Evolutionary conservation across 1,140 invertebrate species (phyloP), one percentile per base, ranked within the genome.

Genomic region (Aphaenogaster floridana): DNA sequence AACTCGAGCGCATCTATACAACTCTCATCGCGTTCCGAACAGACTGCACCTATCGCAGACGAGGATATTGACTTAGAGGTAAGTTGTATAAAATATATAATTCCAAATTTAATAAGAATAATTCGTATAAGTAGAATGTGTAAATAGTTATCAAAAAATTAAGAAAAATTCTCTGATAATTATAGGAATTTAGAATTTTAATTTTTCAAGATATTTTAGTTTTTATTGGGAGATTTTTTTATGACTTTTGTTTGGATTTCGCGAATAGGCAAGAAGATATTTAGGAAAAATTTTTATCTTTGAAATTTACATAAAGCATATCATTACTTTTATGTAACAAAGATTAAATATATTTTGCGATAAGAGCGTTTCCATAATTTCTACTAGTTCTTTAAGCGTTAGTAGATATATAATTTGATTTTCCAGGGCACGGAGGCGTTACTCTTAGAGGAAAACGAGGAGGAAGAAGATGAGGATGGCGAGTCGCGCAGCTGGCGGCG

Each of bases 401-500:
- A 72, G 7, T 17, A 36, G n/a, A 59, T 0, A 11, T 39, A 15
- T 64, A 69, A 57, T 13, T 85, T 54, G 13, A 68, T 59, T 86
- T 91, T 76, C n/a, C 36, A 92, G 93, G 92, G 91, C 21, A 88
- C 91, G 17, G 94, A 95, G 88, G 93, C 93, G 48, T 84, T 95
- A 78, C 77, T 95, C 86, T 83, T 95, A 17, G 95, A 95, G 36
- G 96, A 96, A 64, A 96, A 96, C 54, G 96, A 96, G 81, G 96
- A 97, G 64, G 96, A 96, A 28, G 96, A 97, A 48, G 96, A 97
- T 6, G 96, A 97, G 74, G 96, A 96, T 83, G 96, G 96, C 50
- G 96, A 94, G 92, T 95, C 94, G 89, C 95, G 94, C 69, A 96
- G 96, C 90, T 97, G 96, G 96, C 95, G 96, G 81, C 96, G 96